Evolutionary conservation across 2,888 invertebrate species (phyloP), one percentile per base, ranked within the genome.

Genomic region (Silvanus unidentatus): DNA sequence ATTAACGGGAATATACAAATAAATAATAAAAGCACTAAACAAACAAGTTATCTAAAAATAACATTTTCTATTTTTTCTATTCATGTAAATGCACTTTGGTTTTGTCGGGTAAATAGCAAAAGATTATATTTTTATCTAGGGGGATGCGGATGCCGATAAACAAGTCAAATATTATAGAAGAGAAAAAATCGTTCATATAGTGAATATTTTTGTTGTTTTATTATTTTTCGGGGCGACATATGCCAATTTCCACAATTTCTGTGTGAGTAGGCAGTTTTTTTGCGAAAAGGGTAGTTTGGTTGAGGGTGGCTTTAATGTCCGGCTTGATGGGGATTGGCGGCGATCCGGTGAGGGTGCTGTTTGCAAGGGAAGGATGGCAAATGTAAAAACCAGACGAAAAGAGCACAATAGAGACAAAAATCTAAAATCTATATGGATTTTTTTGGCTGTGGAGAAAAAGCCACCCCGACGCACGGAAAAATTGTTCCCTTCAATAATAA

Each of bases 1-100:
- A 64, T 57, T 63, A 59, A 54, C 59, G 59, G 53, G 58, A 63
- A 60, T 48, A 62, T 45, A 63, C 58, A 63, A 62, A 59, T 57
- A 63, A 60, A 59, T 55, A 60, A 61, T 53, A 64, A 57, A 55
- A 51, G 57, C 55, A 63, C 63, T 60, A 61, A 60, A 62, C 50
- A 68, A 65, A 65, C 57, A 64, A 37, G 37, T 37, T 41, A 68
- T 66, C 67, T 66, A 65, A 66, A 67, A 66, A 68, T 63, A 68
- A 67, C 66, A 66, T 55, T 57, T 55, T 57, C 65, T 55, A 66
- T 68, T 68, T 69, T 68, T 68, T 62, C 61, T 54, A 45, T 37
- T 11, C 11, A 35, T 11, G 47, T 52, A 53, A 51, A 57, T 64
- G 65, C 63, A 64, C 67, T 68, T 68, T 66, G 66, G 64, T 64